phyloP scores from a whole-genome alignment of 2,113 vertebrate species.

The Cyanoramphus novaezelandiae region DNA sequence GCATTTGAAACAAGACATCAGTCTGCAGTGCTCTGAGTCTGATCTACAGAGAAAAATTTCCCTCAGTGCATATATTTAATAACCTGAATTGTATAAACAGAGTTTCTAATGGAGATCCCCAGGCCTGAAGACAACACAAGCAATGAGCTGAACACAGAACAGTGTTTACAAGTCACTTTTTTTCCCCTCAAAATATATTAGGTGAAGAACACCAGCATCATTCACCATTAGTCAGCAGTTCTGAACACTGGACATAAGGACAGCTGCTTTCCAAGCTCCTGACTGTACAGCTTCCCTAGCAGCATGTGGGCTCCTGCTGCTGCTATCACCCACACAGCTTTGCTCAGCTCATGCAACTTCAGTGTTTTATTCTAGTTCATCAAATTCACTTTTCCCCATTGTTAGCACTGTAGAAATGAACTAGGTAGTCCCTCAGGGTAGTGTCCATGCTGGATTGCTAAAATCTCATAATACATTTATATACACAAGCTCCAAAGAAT shows the following conservation, averaged over 20 bases:
- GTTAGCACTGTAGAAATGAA: background rate
- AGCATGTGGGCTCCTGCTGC: background rate
- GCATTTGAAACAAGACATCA: constrained; percentile 48
- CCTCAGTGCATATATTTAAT: constrained; percentile 64
- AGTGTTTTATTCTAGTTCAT: background rate
- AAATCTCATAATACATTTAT: background rate
- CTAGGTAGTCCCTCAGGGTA: background rate
- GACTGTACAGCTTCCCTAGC: background rate
- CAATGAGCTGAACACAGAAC: background rate
- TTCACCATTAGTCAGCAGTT: background rate
- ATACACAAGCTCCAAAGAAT: background rate
- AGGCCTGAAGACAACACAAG: background rate
- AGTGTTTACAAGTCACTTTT: background rate
- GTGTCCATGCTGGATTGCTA: background rate
- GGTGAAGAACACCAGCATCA: background rate
- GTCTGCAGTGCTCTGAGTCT: constrained; percentile 22
- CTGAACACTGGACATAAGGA: background rate
- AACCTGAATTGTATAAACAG: constrained; percentile 50
- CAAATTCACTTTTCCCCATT: background rate
- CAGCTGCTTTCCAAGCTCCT: background rate
- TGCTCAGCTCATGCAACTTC: background rate
- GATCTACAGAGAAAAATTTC: constrained; percentile 54
- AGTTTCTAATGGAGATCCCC: constrained; percentile 51
- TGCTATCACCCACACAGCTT: background rate
- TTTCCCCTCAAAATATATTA: background rate